Base-by-base conservation (phyloP, 2,888 invertebrate species). In the Eupithecia tripunctaria region DNA sequence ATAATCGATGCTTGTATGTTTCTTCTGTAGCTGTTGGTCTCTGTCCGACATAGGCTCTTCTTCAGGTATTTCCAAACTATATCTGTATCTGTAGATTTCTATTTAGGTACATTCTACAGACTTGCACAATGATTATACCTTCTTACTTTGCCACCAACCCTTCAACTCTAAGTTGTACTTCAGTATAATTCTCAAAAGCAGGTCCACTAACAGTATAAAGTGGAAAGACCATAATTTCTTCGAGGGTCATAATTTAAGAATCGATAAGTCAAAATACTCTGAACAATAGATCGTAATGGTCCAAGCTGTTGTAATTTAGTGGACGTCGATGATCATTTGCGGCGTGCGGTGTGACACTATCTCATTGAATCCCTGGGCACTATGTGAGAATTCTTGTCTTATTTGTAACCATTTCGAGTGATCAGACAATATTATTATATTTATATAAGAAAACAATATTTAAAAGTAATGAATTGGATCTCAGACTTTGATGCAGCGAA, bases 251-350 rank as follows among this genome's bases (percentile, higher is more conserved):
- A 71, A 68, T 76, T 75, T 74, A 74, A 73, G 65, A 76, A 66
- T 69, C 70, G 76, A 71, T 77, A 74, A 76, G 72, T 73, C 70
- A 70, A 76, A 79, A 73, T 62, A 74, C 73, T 76, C 56, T 67
- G 69, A 74, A 74, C 76, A 74, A 78, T 76, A 64, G 72, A 47
- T 63, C 64, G 47, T 75, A 72, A 70, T 72, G 71, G 70, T 60
- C 60, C 43, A 65, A 88, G 88, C 87, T 82, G 56, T 79, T 83
- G 84, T 89, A 89, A 89, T 91, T 90, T 88, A 60, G 70, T 41
- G 56, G n/a, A 74, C 74, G 68, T 72, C 74, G 72, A 71, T 59
- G 56, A 78, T 73, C 70, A 77, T 80, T 84, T 78, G 81, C 72
- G 78, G 77, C 75, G 71, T 8, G 12, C 25, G 10, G 51, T 56